Evolutionary conservation across 2,888 invertebrate species (phyloP).

Genomic region (Cephus sareptanus): DNA sequence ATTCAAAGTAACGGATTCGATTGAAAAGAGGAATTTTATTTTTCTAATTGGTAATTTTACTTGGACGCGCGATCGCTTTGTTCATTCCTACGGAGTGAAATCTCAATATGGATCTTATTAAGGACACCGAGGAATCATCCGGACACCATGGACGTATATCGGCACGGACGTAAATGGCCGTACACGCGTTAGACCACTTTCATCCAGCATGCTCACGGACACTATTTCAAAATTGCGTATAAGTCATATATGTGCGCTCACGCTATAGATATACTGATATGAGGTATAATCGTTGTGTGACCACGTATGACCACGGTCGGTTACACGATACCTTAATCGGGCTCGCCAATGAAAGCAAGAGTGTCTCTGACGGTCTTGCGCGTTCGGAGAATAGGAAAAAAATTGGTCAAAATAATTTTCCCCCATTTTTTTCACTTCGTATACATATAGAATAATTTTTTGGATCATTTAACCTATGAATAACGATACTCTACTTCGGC

Average conservation of each 20-base stretch:
- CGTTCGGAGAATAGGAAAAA: background rate
- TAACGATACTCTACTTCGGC: background rate
- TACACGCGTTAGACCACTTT: conserved; percentile 47
- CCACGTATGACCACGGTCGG: background rate
- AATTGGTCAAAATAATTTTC: no score
- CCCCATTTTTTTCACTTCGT: no score
- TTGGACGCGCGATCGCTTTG: background rate
- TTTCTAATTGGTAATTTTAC: background rate
- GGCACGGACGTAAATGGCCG: conserved; percentile 28
- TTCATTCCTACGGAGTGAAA: background rate
- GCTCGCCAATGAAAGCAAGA: background rate
- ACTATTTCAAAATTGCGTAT: background rate
- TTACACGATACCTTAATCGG: background rate
- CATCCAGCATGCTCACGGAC: conserved; percentile 29
- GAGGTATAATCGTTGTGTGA: background rate
- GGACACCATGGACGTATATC: background rate
- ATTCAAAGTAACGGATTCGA: background rate
- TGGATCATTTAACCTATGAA: background rate
- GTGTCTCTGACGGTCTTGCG: background rate
- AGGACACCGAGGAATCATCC: background rate
- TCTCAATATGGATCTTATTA: background rate
- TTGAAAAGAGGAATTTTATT: no score
- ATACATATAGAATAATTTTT: background rate
- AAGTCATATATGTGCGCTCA: background rate
- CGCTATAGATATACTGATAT: background rate